phyloP scores from a whole-genome alignment of 2,113 vertebrate genomes.

The Clupea harengus region DNA sequence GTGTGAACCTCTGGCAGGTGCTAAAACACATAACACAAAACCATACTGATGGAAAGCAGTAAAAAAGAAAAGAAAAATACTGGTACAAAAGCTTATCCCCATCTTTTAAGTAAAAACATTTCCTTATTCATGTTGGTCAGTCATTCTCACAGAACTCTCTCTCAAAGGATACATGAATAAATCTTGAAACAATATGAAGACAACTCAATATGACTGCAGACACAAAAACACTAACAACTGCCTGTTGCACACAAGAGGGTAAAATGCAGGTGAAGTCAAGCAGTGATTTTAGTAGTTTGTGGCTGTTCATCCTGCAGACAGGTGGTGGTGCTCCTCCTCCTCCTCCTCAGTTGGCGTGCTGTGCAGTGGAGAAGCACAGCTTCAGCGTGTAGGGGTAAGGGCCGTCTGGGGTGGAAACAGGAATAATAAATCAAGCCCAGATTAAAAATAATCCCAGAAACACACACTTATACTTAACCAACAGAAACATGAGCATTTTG shows the following conservation, averaged over 20 bases:
- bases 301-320: slow-evolving; percentile 1
- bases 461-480: not conserved
- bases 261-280: slow-evolving; percentile 1
- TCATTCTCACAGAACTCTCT: slow-evolving; percentile 20
- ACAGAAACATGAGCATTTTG: no score
- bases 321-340: not conserved
- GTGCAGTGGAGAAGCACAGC: slow-evolving; percentile 90
- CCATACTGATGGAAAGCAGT: slow-evolving; percentile 40
- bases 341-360: slow-evolving; percentile 80
- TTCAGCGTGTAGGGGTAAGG: slow-evolving; percentile 92
- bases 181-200: slow-evolving; percentile 15
- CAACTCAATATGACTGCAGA: slow-evolving; percentile 14
- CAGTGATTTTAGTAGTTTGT: not conserved
- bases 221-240: slow-evolving; percentile 8
- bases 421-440: not conserved
- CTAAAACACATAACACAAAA: slow-evolving; percentile 37
- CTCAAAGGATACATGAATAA: slow-evolving; percentile 1
- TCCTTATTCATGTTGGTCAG: slow-evolving; percentile 31
- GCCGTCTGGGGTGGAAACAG: slow-evolving; percentile 71
- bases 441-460: not conserved
- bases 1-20: slow-evolving; percentile 31
- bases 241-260: slow-evolving; percentile 5
- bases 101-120: slow-evolving; percentile 51
- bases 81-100: slow-evolving; percentile 53
- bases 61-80: slow-evolving; percentile 45